These are phyloP conservation scores for Netelia virgata DNA, from an alignment of 2,888 invertebrate genomes.

Conservation along the genomic window DNA sequence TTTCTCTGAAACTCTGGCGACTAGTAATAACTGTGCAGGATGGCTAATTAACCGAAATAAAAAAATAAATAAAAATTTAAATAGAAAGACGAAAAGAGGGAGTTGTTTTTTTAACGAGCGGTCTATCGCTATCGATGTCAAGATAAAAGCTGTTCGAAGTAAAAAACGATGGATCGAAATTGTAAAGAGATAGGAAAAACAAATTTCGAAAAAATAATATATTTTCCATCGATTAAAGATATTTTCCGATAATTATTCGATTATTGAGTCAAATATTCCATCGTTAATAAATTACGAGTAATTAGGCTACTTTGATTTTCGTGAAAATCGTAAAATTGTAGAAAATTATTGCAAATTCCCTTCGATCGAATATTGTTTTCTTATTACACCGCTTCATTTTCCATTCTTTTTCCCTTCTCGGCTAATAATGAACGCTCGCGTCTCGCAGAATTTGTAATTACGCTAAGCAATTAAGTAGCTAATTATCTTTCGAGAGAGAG, in stretches of 20 bases:
- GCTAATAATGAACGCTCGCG: slow-evolving; percentile 20
- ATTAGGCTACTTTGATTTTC: too few relatives aligned
- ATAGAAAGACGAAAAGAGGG: neutral
- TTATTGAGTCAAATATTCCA: too few relatives aligned
- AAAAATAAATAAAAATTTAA: slow-evolving; percentile 9
- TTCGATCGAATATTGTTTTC: neutral
- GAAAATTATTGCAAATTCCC: neutral
- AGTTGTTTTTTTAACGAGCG: too few relatives aligned
- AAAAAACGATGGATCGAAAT: too few relatives aligned
- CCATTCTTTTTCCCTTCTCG: slow-evolving; percentile 3
- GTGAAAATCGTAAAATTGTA: too few relatives aligned
- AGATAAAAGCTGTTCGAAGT: too few relatives aligned
- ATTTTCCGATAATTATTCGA: too few relatives aligned
- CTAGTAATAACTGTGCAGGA: slow-evolving; percentile 26
- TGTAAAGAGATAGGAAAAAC: too few relatives aligned
- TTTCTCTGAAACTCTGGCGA: slow-evolving; percentile 7
- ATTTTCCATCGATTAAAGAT: too few relatives aligned
- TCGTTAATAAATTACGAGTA: too few relatives aligned
- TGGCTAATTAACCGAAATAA: slow-evolving; percentile 35
- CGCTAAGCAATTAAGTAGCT: slow-evolving; percentile 52
- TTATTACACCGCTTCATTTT: neutral
- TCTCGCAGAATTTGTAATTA: slow-evolving; percentile 39
- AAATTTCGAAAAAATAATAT: too few relatives aligned
- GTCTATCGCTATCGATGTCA: too few relatives aligned
- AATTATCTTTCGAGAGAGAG: slow-evolving; percentile 50